These are phyloP conservation scores for Delichon dasypus DNA, from an alignment of 2,797 vertebrate species.

Conservation along the genomic window DNA sequence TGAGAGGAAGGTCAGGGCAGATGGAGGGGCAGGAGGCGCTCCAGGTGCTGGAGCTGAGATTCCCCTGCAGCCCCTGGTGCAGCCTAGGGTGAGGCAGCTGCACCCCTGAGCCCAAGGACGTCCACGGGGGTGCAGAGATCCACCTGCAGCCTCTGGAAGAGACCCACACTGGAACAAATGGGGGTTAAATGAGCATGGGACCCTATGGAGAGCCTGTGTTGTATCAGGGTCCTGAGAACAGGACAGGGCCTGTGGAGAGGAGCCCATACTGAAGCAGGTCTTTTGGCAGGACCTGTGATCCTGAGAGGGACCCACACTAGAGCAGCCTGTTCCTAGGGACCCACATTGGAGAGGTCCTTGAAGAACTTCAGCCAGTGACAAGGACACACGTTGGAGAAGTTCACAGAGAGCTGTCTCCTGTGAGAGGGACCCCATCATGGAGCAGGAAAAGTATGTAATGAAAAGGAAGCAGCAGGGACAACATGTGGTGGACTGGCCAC, in stretches of 20 bases:
- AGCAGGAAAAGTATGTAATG: not conserved
- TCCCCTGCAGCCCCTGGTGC: not conserved
- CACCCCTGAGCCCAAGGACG: not conserved
- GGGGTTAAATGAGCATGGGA: no score
- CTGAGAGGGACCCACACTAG: not conserved
- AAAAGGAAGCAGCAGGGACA: not conserved
- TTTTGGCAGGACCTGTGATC: not conserved
- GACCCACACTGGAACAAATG: rapidly evolving
- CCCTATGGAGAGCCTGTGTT: rapidly evolving
- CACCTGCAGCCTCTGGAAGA: not conserved
- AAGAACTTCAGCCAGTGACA: not conserved
- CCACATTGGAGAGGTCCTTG: rapidly evolving
- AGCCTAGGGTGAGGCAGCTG: not conserved
- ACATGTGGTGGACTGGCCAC: rapidly evolving
- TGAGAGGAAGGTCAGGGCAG: not conserved
- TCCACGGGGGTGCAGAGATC: not conserved
- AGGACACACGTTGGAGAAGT: not conserved
- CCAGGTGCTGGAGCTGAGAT: not conserved
- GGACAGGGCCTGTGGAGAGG: not conserved
- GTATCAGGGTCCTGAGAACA: not conserved
- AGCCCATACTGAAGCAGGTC: not conserved
- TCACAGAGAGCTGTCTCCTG: not conserved
- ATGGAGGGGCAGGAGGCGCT: not conserved
- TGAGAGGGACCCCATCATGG: not conserved
- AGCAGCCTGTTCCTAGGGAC: not conserved